These are phyloP conservation scores for Melikaiella ostensackeni DNA, from an alignment of 2,888 invertebrate genomes.

Conservation along the genomic window DNA sequence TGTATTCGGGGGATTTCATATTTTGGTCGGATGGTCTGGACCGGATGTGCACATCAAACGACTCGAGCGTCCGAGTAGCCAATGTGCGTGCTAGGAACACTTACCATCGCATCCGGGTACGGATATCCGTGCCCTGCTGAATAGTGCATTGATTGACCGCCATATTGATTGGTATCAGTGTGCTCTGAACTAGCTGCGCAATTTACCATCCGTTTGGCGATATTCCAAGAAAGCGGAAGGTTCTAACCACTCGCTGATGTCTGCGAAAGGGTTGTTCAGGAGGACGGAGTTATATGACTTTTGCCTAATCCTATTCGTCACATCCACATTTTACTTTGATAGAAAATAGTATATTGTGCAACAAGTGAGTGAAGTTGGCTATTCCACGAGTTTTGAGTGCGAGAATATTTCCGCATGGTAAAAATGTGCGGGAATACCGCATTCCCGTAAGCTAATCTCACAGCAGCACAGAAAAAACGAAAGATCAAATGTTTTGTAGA, in stretches of 20 bases:
- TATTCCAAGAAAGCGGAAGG: slow-evolving; percentile 39
- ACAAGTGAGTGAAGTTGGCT: no score
- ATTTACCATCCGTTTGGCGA: slow-evolving; percentile 36
- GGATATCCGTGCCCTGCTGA: slow-evolving; percentile 55
- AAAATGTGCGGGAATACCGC: no score
- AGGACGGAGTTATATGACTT: background rate
- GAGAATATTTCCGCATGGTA: no score
- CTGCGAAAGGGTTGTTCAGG: slow-evolving; percentile 21
- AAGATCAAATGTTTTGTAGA: no score
- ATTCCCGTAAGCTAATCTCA: no score
- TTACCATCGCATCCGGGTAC: slow-evolving; percentile 49
- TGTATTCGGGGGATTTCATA: slow-evolving; percentile 18
- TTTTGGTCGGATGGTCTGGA: slow-evolving; percentile 29
- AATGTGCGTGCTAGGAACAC: slow-evolving; percentile 53
- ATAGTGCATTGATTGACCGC: slow-evolving; percentile 56
- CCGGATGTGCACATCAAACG: slow-evolving; percentile 33
- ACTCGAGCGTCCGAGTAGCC: slow-evolving; percentile 44
- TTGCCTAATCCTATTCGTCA: no score
- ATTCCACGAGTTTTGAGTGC: no score
- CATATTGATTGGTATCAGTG: slow-evolving; percentile 51
- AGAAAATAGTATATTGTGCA: no score
- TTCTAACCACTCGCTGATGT: slow-evolving; percentile 35
- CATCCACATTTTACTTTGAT: no score
- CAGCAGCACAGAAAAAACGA: no score
- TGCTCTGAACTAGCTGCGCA: slow-evolving; percentile 22